A percentile compares a stretch with the other conserved stretches of the same genome.
Evolutionary conservation across 2,797 vertebrate genomes (phyloP).

Genomic region (Linurgus olivaceus): DNA sequence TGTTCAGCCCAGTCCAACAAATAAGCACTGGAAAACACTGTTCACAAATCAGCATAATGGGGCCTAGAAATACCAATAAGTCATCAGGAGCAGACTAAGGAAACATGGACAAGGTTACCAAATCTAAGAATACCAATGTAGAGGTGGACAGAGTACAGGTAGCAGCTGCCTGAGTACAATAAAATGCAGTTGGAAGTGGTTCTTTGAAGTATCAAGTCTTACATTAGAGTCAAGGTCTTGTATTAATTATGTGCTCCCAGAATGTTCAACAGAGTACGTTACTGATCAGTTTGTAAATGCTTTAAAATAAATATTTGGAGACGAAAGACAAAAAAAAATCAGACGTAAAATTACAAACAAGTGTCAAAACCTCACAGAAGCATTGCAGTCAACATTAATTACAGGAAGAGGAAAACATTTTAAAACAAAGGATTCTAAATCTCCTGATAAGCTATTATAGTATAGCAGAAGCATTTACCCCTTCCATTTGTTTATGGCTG

Average conservation of each 20-base stretch:
- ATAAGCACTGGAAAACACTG: neutral
- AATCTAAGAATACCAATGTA: neutral
- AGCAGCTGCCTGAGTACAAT: neutral
- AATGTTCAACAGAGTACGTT: neutral
- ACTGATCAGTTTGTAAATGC: neutral
- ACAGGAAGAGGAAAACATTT: neutral
- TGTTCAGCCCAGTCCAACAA: neutral
- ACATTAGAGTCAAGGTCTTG: neutral
- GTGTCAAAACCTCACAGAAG: neutral
- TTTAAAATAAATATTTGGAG: conserved; percentile 20
- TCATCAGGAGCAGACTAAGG: neutral
- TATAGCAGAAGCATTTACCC: neutral
- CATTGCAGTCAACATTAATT: neutral
- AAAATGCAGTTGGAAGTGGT: neutral
- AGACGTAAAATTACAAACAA: neutral
- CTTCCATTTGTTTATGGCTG: neutral
- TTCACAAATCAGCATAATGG: neutral
- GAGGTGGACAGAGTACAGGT: neutral
- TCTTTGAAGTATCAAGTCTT: neutral
- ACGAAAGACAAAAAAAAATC: neutral
- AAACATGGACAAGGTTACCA: neutral
- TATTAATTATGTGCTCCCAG: neutral
- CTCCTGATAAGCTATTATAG: neutral
- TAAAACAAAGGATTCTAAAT: neutral
- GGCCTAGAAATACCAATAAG: neutral